Conservation (phyloP, 2,888 invertebrate genomes). For the Mantis religiosa region DNA sequence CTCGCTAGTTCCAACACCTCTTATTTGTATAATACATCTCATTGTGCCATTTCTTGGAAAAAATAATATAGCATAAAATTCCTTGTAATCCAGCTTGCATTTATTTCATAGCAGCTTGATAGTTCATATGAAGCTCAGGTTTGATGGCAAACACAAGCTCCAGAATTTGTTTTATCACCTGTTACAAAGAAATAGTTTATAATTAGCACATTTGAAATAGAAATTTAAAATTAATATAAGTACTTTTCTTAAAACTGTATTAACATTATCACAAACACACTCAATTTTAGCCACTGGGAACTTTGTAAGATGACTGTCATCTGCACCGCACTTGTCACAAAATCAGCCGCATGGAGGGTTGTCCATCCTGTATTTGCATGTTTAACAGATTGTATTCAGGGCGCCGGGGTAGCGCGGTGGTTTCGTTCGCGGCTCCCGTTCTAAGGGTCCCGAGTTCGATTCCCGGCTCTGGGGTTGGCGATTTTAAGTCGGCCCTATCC, state of each 20-base stretch:
- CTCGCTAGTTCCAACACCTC: conserved; percentile 8
- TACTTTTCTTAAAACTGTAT: neutral
- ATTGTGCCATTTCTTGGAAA: neutral
- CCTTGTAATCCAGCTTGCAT: neutral
- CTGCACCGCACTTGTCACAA: too few species aligned
- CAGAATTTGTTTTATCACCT: conserved; percentile 77
- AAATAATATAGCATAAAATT: neutral
- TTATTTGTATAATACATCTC: neutral
- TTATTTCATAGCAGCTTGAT: conserved; percentile 45
- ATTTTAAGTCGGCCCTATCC: too few species aligned
- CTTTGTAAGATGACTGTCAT: too few species aligned
- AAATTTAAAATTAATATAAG: neutral
- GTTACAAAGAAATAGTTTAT: conserved; percentile 37
- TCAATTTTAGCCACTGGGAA: too few species aligned
- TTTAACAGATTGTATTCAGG: too few species aligned
- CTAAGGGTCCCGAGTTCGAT: too few species aligned
- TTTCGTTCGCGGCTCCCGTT: too few species aligned
- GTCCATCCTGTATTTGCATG: too few species aligned
- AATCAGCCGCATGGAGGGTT: too few species aligned
- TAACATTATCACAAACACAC: neutral
- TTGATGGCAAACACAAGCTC: conserved; percentile 86
- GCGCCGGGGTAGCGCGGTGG: too few species aligned
- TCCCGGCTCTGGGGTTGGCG: too few species aligned
- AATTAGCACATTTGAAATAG: neutral
- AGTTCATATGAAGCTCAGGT: conserved; percentile 90